Evolutionary conservation across 2,113 vertebrate species (phyloP), one percentile per base, ranked within the genome.

Genomic region (Entelurus aequoreus): DNA sequence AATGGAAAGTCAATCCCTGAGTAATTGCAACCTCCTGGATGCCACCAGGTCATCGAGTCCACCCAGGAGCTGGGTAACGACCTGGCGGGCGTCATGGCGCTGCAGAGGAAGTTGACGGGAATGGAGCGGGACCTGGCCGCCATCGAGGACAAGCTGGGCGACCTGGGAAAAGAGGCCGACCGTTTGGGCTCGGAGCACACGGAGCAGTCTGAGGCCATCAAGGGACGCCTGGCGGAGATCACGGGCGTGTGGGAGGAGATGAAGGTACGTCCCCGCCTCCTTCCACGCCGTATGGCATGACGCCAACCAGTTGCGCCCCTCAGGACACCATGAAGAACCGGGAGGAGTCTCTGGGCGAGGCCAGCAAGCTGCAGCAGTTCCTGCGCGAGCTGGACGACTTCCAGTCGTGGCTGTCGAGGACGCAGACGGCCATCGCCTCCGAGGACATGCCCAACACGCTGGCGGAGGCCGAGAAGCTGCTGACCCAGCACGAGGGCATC

Each of bases 311-410:
- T 19, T 36, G 48, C 51, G 46, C 11, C 28, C 16, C 1, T 1
- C 67, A 88, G 86, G 93, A 91, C 51, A 95, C 95, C 5, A 87
- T 99, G 78, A 94, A 92, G 83, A 97, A 94, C 88, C 88, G 97
- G 0, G 97, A 99, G 75, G 96, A 94, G 69, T 99, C 96, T 2
- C 89, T 99, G 28, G 97, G 97, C 5, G 97, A 99, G 71, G 96
- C 97, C 68, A 98, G 95, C 90, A 99, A 99, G 75, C 92, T 99
- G 71, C 97, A 99, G 90, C 95, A 99, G 85, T 99, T 99, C 88
- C 88, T 99, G 54, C 92, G 97, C 4, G 94, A 99, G 64, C 80
- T 99, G 87, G 96, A 99, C 42, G 96, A 99, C 85, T 99, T 99
- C 91, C 97, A 99, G 88, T 96, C 96, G 0, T 99, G 97, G 97